Evolutionary conservation across 1,140 invertebrate genomes (phyloP).

Genomic region (Drosophila ironensis): DNA sequence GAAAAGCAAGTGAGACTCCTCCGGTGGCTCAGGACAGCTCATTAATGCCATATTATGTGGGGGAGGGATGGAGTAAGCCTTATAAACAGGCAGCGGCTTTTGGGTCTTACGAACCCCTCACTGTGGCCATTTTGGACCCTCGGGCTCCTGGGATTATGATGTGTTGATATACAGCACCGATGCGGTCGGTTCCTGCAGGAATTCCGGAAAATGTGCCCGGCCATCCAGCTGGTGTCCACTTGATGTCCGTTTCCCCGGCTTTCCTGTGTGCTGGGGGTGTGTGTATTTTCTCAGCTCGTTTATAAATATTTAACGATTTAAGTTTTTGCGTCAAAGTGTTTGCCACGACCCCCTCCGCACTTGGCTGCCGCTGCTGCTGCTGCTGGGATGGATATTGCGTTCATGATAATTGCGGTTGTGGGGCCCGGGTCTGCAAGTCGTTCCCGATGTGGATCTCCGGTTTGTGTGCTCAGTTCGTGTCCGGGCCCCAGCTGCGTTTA

Average conservation of each 20-base stretch:
- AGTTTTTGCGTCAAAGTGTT: constrained; percentile 60
- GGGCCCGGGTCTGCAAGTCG: constrained; percentile 9
- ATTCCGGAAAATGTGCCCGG: neutral
- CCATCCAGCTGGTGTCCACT: constrained; percentile 47
- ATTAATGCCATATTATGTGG: constrained; percentile 67
- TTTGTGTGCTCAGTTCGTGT: constrained; percentile 7
- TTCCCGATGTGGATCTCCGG: neutral
- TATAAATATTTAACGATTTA: constrained; percentile 75
- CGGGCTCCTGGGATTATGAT: constrained; percentile 60
- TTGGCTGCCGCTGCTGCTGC: neutral
- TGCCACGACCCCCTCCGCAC: constrained; percentile 10
- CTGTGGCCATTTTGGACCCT: neutral
- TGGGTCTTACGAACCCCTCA: constrained; percentile 1
- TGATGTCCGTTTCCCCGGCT: constrained; percentile 34
- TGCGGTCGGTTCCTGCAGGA: neutral
- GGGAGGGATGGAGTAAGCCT: constrained; percentile 19
- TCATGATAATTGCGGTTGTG: constrained; percentile 76
- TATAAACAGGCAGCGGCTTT: constrained; percentile 38
- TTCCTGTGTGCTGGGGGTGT: constrained; percentile 7
- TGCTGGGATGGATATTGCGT: constrained; percentile 50
- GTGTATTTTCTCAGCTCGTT: constrained; percentile 35
- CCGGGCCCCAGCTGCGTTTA: constrained; percentile 69
- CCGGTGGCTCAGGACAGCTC: constrained; percentile 37
- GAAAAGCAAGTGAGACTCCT: neutral
- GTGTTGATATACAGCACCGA: constrained; percentile 61